A percentile compares a stretch with the other conserved stretches of the same genome.
These are phyloP conservation scores for Ceratina japonica DNA, from an alignment of 1,140 invertebrate species.

Conservation along the genomic window DNA sequence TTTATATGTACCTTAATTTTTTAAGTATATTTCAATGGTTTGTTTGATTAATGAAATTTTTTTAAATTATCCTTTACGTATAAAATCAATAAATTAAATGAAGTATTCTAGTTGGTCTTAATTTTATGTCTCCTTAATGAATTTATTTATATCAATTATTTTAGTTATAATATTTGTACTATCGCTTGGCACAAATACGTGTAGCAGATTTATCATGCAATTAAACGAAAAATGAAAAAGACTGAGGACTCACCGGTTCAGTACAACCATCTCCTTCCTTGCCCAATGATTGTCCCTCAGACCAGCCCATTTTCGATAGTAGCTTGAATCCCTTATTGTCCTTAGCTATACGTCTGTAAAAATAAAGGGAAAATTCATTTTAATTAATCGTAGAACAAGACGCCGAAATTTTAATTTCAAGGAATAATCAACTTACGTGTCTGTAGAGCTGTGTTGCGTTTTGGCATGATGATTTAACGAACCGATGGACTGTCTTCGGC, in stretches of 20 bases:
- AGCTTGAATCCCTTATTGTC: constrained; percentile 94
- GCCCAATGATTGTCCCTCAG: constrained; percentile 91
- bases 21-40: too few relatives aligned
- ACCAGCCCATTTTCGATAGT: constrained; percentile 95
- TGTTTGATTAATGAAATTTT: too few relatives aligned
- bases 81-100: too few relatives aligned
- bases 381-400: background rate
- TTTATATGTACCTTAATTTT: too few relatives aligned
- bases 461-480: constrained; percentile 91
- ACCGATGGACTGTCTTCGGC: constrained; percentile 87
- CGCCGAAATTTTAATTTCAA: background rate
- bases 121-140: too few relatives aligned
- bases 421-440: constrained; percentile 82
- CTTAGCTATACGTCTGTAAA: constrained; percentile 85
- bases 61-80: too few relatives aligned
- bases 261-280: constrained; percentile 85
- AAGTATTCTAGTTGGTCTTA: too few relatives aligned
- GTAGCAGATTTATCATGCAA: too few relatives aligned
- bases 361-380: constrained; percentile 32
- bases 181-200: background rate
- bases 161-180: background rate
- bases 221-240: background rate
- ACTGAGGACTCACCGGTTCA: constrained; percentile 87
- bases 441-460: constrained; percentile 88
- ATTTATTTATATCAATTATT: too few relatives aligned